Conservation (phyloP, 2,797 vertebrate species). For the Alcedo atthis region DNA sequence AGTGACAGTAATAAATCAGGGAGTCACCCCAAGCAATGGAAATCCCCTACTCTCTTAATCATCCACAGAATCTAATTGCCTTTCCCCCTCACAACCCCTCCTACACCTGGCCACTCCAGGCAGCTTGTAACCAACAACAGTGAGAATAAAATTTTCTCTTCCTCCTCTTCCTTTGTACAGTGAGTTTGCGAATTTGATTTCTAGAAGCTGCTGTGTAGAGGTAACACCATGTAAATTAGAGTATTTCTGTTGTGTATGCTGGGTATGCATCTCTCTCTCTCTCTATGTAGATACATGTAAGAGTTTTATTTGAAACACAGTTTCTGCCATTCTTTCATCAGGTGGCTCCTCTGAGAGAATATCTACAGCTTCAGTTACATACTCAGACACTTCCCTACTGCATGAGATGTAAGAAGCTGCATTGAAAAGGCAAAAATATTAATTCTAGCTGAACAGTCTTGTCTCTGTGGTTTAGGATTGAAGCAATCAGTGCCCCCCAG, state of each 20-base stretch:
- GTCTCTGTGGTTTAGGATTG: neutral
- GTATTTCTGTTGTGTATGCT: neutral
- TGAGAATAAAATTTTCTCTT: neutral
- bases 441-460: neutral
- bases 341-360: neutral
- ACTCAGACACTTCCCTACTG: neutral
- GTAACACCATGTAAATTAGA: neutral
- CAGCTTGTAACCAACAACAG: neutral
- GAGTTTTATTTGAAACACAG: neutral
- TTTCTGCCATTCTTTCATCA: neutral
- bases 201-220: neutral
- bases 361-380: neutral
- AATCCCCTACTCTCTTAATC: neutral
- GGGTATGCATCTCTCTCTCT: neutral
- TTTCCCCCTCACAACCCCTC: neutral
- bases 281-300: neutral
- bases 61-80: neutral
- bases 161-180: neutral
- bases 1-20: neutral
- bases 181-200: neutral
- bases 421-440: neutral
- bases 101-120: neutral
- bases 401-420: neutral
- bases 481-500: neutral
- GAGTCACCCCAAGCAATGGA: neutral